These are phyloP conservation scores for Scleropages formosus DNA, from an alignment of 2,797 vertebrate species.

Conservation along the genomic window DNA sequence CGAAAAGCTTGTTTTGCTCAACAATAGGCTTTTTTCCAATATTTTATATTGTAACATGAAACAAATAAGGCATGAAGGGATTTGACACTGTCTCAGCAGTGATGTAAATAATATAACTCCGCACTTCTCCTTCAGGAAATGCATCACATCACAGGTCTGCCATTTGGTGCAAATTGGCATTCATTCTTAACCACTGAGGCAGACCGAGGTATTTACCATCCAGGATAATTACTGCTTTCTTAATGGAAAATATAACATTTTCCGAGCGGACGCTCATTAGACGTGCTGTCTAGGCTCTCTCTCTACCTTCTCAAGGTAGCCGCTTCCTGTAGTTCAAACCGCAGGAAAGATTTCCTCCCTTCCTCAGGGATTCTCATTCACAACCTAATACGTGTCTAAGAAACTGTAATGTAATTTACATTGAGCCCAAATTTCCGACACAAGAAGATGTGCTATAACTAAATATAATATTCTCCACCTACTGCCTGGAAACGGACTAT, in stretches of 20 bases:
- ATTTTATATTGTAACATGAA: too few relatives aligned
- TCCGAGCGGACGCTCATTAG: conserved; percentile 14
- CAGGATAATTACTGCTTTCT: conserved; percentile 23
- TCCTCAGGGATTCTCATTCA: conserved; percentile 27
- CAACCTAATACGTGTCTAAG: conserved; percentile 38
- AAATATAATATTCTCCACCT: conserved; percentile 28
- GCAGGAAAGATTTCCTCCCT: conserved; percentile 34
- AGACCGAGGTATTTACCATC: conserved; percentile 20
- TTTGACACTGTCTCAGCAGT: too few relatives aligned
- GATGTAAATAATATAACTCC: too few relatives aligned
- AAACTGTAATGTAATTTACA: conserved; percentile 33
- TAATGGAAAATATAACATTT: conserved; percentile 31
- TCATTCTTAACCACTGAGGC: conserved; percentile 1
- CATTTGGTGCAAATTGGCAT: not conserved
- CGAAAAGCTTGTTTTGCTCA: too few relatives aligned
- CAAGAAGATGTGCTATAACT: conserved; percentile 23
- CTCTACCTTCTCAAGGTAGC: conserved; percentile 24
- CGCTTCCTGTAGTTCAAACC: conserved; percentile 32
- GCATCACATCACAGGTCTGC: conserved; percentile 4
- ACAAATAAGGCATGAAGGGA: too few relatives aligned
- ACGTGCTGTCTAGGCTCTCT: conserved; percentile 15
- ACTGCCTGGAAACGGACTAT: not conserved
- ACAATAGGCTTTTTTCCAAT: too few relatives aligned
- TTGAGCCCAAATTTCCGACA: conserved; percentile 38
- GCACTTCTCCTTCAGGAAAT: not conserved